phyloP scores from a whole-genome alignment of 2,113 vertebrate genomes.

The Australoheros scitulus region DNA sequence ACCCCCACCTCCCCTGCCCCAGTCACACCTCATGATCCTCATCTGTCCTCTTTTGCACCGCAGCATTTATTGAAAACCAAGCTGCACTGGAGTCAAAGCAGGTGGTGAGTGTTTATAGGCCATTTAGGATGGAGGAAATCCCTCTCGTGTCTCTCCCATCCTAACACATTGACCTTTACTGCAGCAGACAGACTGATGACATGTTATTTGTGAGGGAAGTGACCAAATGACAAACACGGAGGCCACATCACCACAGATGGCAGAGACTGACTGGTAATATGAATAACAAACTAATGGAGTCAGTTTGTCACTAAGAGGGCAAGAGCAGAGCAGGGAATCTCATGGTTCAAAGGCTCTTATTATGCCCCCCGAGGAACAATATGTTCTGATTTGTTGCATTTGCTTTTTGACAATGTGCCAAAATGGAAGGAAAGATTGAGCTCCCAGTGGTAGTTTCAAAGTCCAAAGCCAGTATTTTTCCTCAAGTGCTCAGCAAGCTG shows the following conservation, averaged over 20 bases:
- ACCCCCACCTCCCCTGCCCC: constrained; percentile 39
- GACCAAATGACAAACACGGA: constrained; percentile 36
- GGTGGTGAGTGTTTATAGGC: constrained; percentile 37
- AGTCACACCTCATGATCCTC: constrained; percentile 68
- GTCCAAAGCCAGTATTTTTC: constrained; percentile 62
- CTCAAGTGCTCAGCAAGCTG: constrained; percentile 57
- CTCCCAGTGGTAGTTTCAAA: constrained; percentile 60
- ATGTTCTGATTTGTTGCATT: constrained; percentile 77
- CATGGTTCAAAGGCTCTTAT: constrained; percentile 57
- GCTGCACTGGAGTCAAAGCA: constrained; percentile 36
- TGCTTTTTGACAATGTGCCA: constrained; percentile 69
- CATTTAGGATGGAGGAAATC: constrained; percentile 30
- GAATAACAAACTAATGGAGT: constrained; percentile 50
- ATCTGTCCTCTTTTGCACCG: constrained; percentile 74
- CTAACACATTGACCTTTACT: constrained; percentile 40
- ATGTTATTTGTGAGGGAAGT: constrained; percentile 42
- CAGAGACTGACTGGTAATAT: constrained; percentile 27
- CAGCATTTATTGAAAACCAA: constrained; percentile 70
- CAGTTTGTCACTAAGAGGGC: constrained; percentile 45
- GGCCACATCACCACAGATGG: constrained; percentile 25
- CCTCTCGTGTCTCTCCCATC: background rate
- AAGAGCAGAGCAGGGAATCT: constrained; percentile 42
- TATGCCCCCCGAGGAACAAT: constrained; percentile 71
- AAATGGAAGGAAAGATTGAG: constrained; percentile 75
- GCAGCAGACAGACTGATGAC: constrained; percentile 29